Base-by-base conservation (phyloP, 1,140 invertebrate species). In the Bursaphelenchus mucronatus region DNA sequence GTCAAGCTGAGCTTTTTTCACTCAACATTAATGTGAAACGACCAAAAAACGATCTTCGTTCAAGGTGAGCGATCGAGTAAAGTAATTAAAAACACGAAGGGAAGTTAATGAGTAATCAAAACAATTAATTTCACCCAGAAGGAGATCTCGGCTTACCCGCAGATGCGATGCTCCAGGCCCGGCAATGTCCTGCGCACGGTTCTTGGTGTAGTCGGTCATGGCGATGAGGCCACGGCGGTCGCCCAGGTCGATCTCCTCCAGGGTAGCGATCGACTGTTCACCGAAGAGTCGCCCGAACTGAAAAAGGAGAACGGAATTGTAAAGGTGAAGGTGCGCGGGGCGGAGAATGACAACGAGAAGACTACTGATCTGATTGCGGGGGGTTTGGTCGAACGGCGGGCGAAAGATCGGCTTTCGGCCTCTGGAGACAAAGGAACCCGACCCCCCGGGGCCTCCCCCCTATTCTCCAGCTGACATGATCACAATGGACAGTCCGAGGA, bases 231-330 rank as follows among this genome's bases (percentile, higher is more conserved):
- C 65, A 1, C 52, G 6, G n/a, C 49, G 64, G 63, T 66, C 64
- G 17, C 40, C 40, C 59, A 66, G 55, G 40, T 66, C 64, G 15
- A 66, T 54, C 30, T 66, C 64, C 40, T 66, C 64, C 66, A 66
- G 55, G 15, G 49, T 30, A 17, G 58, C 58, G 30, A 61, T 55
- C 58, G 50, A 63, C 19, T 61, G 58, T 49, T 61, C 58, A 17
- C 58, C 58, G 58, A 61, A n/a, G 19, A 61, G 15, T n/a, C 58
- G 58, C 17, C 58, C 58, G 4, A 61, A 19, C 58, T 61, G 59
- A 61, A 61, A 61, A 13, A 15, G 49, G 49, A 50, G 19, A 50
- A 5, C 30, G 30, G 30, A 30, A 30, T 30, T 30, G 30, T 30
- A 5, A 30, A 30, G 30, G 30, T 30, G 30, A 30, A 30, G 30